Evolutionary conservation across 2,113 vertebrate species (phyloP).

Genomic region (Archocentrus centrarchus): DNA sequence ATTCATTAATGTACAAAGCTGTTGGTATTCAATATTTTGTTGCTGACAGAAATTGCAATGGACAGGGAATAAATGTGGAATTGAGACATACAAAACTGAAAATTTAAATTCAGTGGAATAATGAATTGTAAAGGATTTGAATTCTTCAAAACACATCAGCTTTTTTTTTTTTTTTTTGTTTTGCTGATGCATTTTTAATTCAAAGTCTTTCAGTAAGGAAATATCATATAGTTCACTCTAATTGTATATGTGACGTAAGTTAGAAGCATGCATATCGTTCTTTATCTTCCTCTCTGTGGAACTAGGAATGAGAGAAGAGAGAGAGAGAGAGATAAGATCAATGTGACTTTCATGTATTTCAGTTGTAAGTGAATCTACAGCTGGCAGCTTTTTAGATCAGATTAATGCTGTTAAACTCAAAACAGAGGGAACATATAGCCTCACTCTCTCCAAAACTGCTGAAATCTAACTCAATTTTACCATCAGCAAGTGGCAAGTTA

Average conservation of each 20-base stretch:
- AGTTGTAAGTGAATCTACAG: background rate
- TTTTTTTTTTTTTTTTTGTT: background rate
- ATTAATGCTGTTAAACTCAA: background rate
- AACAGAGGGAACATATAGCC: background rate
- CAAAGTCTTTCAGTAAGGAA: background rate
- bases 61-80: background rate
- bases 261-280: background rate
- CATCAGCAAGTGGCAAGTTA: background rate
- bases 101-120: background rate
- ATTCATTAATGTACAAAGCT: constrained; percentile 6
- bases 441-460: background rate
- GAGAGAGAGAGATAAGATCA: background rate
- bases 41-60: background rate
- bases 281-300: background rate
- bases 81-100: background rate
- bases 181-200: background rate
- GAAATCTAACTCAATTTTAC: background rate
- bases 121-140: background rate
- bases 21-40: background rate
- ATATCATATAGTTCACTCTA: background rate
- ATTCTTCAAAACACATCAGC: background rate
- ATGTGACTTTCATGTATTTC: background rate
- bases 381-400: constrained; percentile 2
- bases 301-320: background rate
- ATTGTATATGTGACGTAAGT: background rate